These are phyloP conservation scores for Bombus confusus DNA, from an alignment of 1,140 invertebrate genomes.

Conservation along the genomic window DNA sequence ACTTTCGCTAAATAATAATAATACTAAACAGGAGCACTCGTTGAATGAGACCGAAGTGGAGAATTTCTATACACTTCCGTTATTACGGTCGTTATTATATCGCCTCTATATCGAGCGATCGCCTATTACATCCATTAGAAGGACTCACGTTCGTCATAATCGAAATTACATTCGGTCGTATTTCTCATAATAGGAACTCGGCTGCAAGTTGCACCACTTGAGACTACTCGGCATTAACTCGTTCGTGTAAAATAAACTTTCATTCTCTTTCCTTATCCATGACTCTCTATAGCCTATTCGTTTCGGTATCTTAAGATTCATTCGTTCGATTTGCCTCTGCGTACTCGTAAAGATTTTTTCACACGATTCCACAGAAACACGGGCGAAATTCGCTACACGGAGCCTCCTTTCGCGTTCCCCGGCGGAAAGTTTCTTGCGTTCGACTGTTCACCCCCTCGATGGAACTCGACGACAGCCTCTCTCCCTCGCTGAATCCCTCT, in stretches of 20 bases:
- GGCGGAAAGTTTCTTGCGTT: slow-evolving; percentile 13
- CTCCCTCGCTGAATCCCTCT: neutral
- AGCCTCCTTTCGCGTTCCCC: neutral
- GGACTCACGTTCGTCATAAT: neutral
- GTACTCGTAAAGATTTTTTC: neutral
- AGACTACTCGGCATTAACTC: neutral
- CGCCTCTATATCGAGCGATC: neutral
- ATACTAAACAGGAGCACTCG: neutral
- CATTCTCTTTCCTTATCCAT: neutral
- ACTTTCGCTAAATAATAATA: no score
- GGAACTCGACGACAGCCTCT: neutral
- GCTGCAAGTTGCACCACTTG: no score
- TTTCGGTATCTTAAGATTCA: neutral
- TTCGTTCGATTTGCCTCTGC: neutral
- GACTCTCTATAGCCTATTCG: no score
- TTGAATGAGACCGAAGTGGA: neutral
- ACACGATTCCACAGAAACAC: neutral
- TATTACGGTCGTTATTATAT: neutral
- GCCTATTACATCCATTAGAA: neutral
- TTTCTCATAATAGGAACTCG: neutral
- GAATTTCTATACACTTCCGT: neutral
- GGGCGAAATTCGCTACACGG: neutral
- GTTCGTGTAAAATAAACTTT: neutral
- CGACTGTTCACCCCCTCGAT: slow-evolving; percentile 22
- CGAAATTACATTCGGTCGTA: neutral